These are phyloP conservation scores for Rhagoletis pomonella DNA, from an alignment of 1,140 invertebrate genomes.

Conservation along the genomic window DNA sequence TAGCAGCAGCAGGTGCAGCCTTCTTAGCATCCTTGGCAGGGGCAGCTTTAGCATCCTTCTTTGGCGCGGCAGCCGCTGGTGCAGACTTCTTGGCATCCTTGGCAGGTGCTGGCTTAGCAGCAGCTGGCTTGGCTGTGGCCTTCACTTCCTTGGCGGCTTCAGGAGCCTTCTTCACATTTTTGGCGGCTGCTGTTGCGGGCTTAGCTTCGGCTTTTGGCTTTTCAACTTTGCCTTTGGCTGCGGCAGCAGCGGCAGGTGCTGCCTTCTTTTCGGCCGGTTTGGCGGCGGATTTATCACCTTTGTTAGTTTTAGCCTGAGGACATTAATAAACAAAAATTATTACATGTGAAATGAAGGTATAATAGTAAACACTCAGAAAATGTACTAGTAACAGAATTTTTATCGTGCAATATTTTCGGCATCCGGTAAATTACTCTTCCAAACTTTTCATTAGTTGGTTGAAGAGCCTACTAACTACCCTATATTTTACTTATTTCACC, in stretches of 20 bases:
- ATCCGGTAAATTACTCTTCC: conserved; percentile 39
- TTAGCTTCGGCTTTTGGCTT: conserved; percentile 73
- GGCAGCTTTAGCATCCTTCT: conserved; percentile 61
- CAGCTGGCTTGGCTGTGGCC: conserved; percentile 65
- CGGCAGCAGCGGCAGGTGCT: conserved; percentile 67
- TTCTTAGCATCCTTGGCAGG: conserved; percentile 66
- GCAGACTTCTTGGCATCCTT: conserved; percentile 73
- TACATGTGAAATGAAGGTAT: too few relatives aligned
- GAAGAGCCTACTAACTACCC: neutral
- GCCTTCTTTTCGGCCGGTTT: conserved; percentile 71
- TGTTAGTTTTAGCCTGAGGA: conserved; percentile 69
- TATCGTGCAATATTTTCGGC: conserved; percentile 29
- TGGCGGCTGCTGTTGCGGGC: conserved; percentile 70
- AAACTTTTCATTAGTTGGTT: neutral
- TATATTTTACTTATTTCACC: conserved; percentile 45
- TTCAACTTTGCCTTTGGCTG: conserved; percentile 73
- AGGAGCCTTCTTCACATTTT: conserved; percentile 71
- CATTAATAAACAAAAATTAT: conserved; percentile 4
- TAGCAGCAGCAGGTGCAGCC: conserved; percentile 72
- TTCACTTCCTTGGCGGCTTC: conserved; percentile 70
- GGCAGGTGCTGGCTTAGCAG: conserved; percentile 73
- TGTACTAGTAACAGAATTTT: neutral
- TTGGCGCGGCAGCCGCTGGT: conserved; percentile 60
- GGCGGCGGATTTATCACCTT: conserved; percentile 70
- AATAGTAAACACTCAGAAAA: neutral